Conservation (phyloP, 2,888 invertebrate species). For the Zhengitettix transpicula region DNA sequence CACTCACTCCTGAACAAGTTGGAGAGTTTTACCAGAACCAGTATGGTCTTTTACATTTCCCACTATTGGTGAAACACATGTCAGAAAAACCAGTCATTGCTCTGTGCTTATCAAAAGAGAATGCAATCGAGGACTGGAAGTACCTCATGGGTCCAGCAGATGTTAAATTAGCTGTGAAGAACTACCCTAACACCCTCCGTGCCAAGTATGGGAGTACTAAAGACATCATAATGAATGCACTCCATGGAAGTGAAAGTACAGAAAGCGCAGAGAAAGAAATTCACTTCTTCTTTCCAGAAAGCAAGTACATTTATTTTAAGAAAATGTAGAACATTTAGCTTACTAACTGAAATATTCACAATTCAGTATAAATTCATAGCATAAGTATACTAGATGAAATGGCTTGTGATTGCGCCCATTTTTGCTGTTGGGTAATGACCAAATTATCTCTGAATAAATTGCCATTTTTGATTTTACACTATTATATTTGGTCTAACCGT, state of each 20-base stretch:
- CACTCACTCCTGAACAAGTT: slow-evolving; percentile 67
- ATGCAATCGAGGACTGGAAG: slow-evolving; percentile 56
- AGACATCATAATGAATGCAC: slow-evolving; percentile 48
- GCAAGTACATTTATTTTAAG: slow-evolving; percentile 31
- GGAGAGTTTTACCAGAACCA: slow-evolving; percentile 67
- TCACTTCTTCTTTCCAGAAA: slow-evolving; percentile 71
- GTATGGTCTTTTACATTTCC: slow-evolving; percentile 56
- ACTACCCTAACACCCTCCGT: slow-evolving; percentile 51
- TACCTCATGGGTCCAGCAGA: slow-evolving; percentile 52
- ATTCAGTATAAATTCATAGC: background rate
- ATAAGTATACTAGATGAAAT: no score
- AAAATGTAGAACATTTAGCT: background rate
- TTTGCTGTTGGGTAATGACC: no score
- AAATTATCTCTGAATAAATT: no score
- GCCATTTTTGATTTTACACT: no score
- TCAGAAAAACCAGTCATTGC: slow-evolving; percentile 59
- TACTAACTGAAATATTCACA: background rate
- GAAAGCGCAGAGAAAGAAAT: slow-evolving; percentile 59
- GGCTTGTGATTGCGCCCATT: no score
- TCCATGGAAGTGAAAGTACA: slow-evolving; percentile 61
- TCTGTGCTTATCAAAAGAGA: slow-evolving; percentile 47
- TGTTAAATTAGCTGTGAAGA: slow-evolving; percentile 14
- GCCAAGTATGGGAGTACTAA: slow-evolving; percentile 49
- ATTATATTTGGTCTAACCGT: no score
- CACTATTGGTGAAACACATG: slow-evolving; percentile 62